These are phyloP conservation scores for Anthonomus grandis DNA, from an alignment of 1,140 invertebrate genomes.

Conservation along the genomic window DNA sequence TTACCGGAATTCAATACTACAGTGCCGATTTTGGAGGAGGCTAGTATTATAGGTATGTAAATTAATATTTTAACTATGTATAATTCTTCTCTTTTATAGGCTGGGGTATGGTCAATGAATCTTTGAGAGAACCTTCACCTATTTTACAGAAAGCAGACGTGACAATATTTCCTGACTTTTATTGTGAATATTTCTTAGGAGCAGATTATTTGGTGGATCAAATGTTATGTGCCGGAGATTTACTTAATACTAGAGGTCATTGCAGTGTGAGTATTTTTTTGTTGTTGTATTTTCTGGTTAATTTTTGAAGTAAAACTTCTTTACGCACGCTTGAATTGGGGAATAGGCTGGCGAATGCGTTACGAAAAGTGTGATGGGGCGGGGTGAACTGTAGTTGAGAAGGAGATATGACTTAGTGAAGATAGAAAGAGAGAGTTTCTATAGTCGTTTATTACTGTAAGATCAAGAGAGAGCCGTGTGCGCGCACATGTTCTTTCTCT, in stretches of 20 bases:
- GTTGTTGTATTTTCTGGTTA: too few species aligned
- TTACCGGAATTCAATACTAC: constrained; percentile 2
- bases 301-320: too few species aligned
- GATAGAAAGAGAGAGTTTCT: too few species aligned
- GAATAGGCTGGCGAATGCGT: too few species aligned
- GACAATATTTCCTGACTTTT: constrained; percentile 6
- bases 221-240: constrained; percentile 7
- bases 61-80: neutral
- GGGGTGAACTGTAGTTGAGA: too few species aligned
- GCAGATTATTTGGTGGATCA: neutral
- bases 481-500: too few species aligned
- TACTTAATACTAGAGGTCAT: constrained; percentile 2
- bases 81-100: constrained; percentile 3
- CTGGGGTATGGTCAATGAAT: constrained; percentile 7
- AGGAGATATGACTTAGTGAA: too few species aligned
- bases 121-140: neutral
- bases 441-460: too few species aligned
- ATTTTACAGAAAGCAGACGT: constrained; percentile 8
- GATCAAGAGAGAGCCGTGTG: too few species aligned
- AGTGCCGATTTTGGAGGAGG: neutral
- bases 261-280: constrained; percentile 4
- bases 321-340: too few species aligned
- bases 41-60: constrained; percentile 5
- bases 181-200: neutral
- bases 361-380: too few species aligned